Conservation (phyloP, 1,140 invertebrate species). For the Gonioctena quinquepunctata region DNA sequence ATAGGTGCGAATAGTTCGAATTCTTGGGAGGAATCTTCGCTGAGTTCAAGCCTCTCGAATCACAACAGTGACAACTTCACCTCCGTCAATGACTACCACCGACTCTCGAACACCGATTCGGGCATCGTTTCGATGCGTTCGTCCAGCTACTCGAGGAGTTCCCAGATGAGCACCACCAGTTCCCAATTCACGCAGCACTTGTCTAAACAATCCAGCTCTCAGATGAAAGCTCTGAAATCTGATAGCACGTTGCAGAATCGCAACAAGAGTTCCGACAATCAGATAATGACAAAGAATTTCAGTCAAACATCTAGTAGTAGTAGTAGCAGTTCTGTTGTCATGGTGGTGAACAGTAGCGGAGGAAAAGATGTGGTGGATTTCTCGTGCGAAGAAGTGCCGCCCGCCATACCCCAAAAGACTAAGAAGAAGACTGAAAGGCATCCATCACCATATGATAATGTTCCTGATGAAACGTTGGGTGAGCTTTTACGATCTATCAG, state of each 20-base stretch:
- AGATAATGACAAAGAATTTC: conserved; percentile 20
- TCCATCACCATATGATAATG: conserved; percentile 77
- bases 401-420: conserved; percentile 70
- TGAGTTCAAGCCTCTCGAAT: conserved; percentile 44
- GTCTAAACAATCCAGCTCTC: conserved; percentile 16
- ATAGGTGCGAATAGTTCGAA: conserved; percentile 39
- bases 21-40: conserved; percentile 47
- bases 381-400: conserved; percentile 59
- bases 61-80: conserved; percentile 40
- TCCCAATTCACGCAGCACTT: conserved; percentile 53
- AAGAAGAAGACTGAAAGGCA: conserved; percentile 63
- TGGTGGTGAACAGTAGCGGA: conserved; percentile 20
- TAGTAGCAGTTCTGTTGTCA: conserved; percentile 37
- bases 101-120: conserved; percentile 61
- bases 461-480: conserved; percentile 59
- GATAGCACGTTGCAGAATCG: conserved; percentile 29
- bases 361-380: conserved; percentile 21
- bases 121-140: conserved; percentile 71
- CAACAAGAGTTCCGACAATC: conserved; percentile 11
- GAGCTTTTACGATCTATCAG: too few species aligned
- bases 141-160: conserved; percentile 64
- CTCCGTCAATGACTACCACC: conserved; percentile 46
- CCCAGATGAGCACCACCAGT: conserved; percentile 61
- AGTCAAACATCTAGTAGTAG: conserved; percentile 37
- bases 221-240: conserved; percentile 39